phyloP scores from a whole-genome alignment of 92 coral and sea anemone species.

The Epizoanthus scotinus region DNA sequence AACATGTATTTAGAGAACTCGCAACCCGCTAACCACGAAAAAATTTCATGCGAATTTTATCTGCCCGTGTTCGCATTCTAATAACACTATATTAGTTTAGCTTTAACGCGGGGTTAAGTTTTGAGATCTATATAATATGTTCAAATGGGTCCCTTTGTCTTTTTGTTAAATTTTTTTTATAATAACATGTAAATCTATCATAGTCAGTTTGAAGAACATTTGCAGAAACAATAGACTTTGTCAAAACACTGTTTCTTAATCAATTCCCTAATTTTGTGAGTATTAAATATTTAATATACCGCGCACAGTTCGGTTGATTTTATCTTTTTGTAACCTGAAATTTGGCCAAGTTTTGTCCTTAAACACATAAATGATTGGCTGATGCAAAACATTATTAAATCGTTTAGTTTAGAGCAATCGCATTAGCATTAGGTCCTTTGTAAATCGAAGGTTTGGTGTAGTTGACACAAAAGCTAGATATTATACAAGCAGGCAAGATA shows the following conservation, averaged over 20 bases:
- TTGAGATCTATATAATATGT: background rate
- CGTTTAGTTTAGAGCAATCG: conserved; percentile 9
- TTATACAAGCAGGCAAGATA: background rate
- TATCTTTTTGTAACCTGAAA: background rate
- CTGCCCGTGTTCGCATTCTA: background rate
- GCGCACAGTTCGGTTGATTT: background rate
- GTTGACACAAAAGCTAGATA: background rate
- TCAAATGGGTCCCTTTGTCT: too few species aligned
- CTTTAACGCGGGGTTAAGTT: background rate
- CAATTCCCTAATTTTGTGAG: background rate
- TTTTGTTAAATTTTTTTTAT: background rate
- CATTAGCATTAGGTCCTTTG: conserved; percentile 1
- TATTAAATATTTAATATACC: conserved; percentile 23
- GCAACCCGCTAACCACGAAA: conserved; percentile 9
- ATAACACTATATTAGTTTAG: background rate
- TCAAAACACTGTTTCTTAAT: background rate
- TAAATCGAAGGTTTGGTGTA: background rate
- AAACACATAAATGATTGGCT: conserved; percentile 6
- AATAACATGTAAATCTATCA: too few species aligned
- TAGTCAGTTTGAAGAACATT: too few species aligned
- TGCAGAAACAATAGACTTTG: background rate
- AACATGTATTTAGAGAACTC: background rate
- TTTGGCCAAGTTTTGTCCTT: background rate
- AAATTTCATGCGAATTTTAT: background rate
- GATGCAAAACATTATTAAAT: background rate